phyloP scores from a whole-genome alignment of 2,113 vertebrate genomes.

The Elgaria multicarinata region DNA sequence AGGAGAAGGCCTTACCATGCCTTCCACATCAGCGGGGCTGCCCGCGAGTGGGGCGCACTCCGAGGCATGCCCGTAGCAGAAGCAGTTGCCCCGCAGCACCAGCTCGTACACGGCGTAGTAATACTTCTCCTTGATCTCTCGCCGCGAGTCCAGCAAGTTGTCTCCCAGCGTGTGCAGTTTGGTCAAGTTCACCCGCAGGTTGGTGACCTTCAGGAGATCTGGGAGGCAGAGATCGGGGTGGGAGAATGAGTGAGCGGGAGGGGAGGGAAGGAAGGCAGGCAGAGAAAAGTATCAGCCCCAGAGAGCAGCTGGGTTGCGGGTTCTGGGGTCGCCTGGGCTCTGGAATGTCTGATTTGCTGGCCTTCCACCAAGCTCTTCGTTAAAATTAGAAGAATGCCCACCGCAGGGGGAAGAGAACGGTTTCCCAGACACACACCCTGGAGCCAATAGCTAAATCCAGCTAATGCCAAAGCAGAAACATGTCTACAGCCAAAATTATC shows the following conservation, averaged over 20 bases:
- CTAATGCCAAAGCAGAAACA: neutral
- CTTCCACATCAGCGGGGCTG: constrained; percentile 53
- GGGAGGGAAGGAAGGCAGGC: neutral
- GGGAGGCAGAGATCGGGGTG: neutral
- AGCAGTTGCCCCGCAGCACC: constrained; percentile 95
- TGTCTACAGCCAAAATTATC: neutral
- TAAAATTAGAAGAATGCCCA: neutral
- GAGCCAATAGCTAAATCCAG: neutral
- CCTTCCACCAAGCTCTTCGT: neutral
- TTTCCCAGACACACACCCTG: neutral
- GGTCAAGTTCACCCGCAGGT: constrained; percentile 94
- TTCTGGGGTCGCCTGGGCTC: neutral
- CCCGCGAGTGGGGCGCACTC: constrained; percentile 79
- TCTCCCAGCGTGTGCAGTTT: constrained; percentile 95
- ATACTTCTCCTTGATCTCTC: constrained; percentile 94
- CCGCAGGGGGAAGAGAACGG: too few species aligned
- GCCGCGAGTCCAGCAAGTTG: constrained; percentile 90
- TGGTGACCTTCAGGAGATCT: constrained; percentile 81
- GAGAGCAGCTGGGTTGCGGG: neutral
- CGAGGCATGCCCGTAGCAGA: constrained; percentile 94
- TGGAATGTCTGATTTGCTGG: neutral
- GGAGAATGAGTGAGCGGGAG: neutral
- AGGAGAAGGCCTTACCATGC: constrained; percentile 31
- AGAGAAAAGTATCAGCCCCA: neutral
- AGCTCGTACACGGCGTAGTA: constrained; percentile 96